A percentile compares a stretch with the other conserved stretches of the same genome.
Evolutionary conservation across 2,797 vertebrate species (phyloP).

Genomic region (Microtus agrestis): DNA sequence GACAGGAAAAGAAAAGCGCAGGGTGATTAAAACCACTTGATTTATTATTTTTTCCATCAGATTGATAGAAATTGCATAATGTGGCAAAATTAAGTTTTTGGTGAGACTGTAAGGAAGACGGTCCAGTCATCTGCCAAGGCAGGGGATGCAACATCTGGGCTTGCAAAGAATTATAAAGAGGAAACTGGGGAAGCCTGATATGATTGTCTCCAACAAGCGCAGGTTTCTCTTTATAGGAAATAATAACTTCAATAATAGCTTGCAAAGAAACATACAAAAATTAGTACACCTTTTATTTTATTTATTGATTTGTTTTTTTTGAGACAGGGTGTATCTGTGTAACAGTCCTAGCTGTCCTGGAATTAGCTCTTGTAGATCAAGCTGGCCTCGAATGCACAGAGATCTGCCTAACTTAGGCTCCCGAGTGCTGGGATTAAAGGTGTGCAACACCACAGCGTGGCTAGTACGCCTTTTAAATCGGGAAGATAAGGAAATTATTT

Average conservation of each 20-base stretch:
- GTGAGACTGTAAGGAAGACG: background rate
- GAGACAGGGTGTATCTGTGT: no score
- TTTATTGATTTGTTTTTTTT: no score
- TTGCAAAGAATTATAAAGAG: background rate
- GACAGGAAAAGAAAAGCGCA: background rate
- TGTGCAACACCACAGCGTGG: accelerated
- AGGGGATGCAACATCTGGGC: background rate
- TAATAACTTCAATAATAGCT: background rate
- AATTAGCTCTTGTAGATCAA: no score
- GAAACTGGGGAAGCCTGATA: background rate
- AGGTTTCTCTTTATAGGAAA: background rate
- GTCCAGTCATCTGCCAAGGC: background rate
- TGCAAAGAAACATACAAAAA: background rate
- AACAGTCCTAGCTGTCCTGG: no score
- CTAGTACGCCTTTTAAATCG: background rate
- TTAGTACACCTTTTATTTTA: no score
- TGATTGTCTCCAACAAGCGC: background rate
- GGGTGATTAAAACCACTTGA: background rate
- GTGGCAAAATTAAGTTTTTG: background rate
- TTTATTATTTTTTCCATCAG: background rate
- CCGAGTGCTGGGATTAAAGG: no score
- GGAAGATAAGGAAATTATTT: conserved; percentile 13
- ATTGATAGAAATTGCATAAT: background rate
- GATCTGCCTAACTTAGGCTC: no score
- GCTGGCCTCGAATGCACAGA: no score